These are phyloP conservation scores for Psococerastis gibbosa DNA, from an alignment of 2,888 invertebrate genomes.

Conservation along the genomic window DNA sequence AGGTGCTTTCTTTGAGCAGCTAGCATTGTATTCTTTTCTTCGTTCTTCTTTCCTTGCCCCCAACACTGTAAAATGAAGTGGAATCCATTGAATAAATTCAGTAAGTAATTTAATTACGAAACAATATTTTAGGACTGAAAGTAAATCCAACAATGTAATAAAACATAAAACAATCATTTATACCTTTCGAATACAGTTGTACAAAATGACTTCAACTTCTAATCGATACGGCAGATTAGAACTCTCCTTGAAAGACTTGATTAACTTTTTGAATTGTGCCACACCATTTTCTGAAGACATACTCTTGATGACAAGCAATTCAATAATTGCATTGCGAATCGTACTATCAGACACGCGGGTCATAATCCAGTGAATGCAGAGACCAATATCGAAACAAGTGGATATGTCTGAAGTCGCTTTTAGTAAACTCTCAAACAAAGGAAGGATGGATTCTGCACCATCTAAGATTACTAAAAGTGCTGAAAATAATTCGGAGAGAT, in stretches of 20 bases:
- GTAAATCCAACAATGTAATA: too few relatives aligned
- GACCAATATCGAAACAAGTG: neutral
- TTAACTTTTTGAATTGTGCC: neutral
- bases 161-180: neutral
- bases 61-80: too few relatives aligned
- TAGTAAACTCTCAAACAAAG: neutral
- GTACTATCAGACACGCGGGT: neutral
- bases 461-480: too few relatives aligned
- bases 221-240: too few relatives aligned
- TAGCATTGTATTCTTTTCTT: too few relatives aligned
- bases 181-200: constrained; percentile 4
- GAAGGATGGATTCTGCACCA: neutral
- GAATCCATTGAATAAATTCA: too few relatives aligned
- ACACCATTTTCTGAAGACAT: neutral
- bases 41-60: too few relatives aligned
- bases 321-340: neutral
- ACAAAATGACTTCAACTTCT: neutral
- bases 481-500: too few relatives aligned
- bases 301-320: neutral
- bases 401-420: neutral
- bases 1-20: too few relatives aligned
- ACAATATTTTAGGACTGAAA: too few relatives aligned
- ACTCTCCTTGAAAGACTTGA: constrained; percentile 1
- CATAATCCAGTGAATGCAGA: constrained; percentile 7
- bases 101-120: too few relatives aligned